These are phyloP conservation scores for Lochmaea crataegi DNA, from an alignment of 2,888 invertebrate genomes.

Conservation along the genomic window DNA sequence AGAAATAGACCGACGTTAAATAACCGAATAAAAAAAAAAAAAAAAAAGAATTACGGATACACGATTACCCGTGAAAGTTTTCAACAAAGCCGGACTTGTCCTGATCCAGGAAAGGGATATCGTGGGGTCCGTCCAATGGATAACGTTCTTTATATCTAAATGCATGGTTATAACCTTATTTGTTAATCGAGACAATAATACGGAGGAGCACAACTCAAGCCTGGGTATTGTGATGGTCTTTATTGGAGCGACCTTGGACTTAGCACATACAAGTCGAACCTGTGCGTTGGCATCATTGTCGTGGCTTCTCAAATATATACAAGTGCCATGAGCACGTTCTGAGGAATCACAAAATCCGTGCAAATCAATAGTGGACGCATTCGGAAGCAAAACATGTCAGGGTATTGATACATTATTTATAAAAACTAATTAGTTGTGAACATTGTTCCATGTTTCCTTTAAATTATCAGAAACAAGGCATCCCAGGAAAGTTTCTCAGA, in stretches of 20 bases:
- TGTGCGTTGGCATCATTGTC: not conserved
- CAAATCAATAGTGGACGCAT: too few relatives aligned
- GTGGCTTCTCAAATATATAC: constrained; percentile 19
- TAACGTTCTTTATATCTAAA: not conserved
- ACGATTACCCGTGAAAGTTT: too few relatives aligned
- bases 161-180: not conserved
- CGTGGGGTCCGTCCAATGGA: constrained; percentile 4
- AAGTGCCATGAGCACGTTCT: constrained; percentile 26
- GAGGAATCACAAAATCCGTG: too few relatives aligned
- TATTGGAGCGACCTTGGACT: constrained; percentile 26
- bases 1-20: too few relatives aligned
- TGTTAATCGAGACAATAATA: too few relatives aligned
- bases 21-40: too few relatives aligned
- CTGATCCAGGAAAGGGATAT: constrained; percentile 25
- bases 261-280: constrained; percentile 16
- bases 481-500: not conserved
- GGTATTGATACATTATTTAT: constrained; percentile 16
- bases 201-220: constrained; percentile 19
- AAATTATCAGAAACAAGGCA: not conserved
- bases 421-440: constrained; percentile 11
- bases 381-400: too few relatives aligned
- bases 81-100: constrained; percentile 36
- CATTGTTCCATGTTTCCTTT: constrained; percentile 7
- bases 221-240: constrained; percentile 22
- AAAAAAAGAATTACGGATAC: too few relatives aligned